phyloP scores from a whole-genome alignment of 2,888 invertebrate genomes.

The Desoria tigrina region DNA sequence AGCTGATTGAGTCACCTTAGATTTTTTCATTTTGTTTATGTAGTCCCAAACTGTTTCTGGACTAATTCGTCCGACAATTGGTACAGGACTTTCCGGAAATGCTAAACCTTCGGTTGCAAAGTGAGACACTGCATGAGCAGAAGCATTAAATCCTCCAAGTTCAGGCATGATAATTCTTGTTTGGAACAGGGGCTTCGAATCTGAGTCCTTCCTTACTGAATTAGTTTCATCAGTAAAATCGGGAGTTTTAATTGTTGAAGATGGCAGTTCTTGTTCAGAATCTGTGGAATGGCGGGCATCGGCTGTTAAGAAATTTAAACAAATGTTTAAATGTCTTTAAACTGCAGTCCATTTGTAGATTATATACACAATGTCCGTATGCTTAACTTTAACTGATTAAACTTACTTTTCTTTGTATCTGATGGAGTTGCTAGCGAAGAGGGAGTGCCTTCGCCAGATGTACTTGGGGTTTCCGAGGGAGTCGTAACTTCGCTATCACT shows the following conservation, averaged over 20 bases:
- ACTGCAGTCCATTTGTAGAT: neutral
- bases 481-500: neutral
- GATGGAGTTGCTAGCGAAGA: neutral
- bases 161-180: conserved; percentile 51
- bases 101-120: conserved; percentile 32
- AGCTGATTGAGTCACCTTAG: conserved; percentile 68
- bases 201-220: conserved; percentile 27
- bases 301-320: too few species aligned
- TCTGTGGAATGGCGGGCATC: conserved; percentile 37
- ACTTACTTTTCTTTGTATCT: neutral
- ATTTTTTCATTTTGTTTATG: conserved; percentile 83
- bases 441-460: conserved; percentile 1
- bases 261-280: conserved; percentile 52
- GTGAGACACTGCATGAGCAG: conserved; percentile 48
- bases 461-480: neutral
- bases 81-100: conserved; percentile 51
- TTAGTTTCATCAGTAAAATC: conserved; percentile 47
- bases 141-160: conserved; percentile 47
- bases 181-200: conserved; percentile 34
- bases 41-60: conserved; percentile 92
- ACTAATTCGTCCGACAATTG: conserved; percentile 84
- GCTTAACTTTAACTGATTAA: conserved; percentile 3
- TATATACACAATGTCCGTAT: neutral
- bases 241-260: conserved; percentile 53
- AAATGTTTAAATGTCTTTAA: neutral